These are phyloP conservation scores for Ceratosolen solmsi DNA, from an alignment of 1,140 invertebrate species.

Conservation along the genomic window DNA sequence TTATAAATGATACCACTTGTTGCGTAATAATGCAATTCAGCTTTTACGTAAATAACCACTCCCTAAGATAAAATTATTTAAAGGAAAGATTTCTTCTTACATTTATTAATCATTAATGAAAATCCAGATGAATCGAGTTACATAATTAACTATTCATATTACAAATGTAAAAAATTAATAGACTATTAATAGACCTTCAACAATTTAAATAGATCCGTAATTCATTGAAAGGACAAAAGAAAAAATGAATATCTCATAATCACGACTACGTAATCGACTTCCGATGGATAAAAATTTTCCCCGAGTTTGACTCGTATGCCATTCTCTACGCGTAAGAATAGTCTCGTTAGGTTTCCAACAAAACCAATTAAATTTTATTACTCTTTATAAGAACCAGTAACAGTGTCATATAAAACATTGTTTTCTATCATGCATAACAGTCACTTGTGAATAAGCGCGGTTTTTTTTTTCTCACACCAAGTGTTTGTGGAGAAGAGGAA, in stretches of 20 bases:
- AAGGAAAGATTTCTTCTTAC: not conserved
- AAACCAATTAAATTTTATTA: slow-evolving; percentile 27
- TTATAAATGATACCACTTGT: not conserved
- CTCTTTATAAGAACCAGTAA: slow-evolving; percentile 14
- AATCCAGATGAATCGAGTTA: not conserved
- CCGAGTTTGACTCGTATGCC: not conserved
- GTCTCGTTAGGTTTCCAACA: not conserved
- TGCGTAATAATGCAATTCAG: not conserved
- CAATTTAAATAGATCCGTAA: too few species aligned
- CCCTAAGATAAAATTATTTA: not conserved
- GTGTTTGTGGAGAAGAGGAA: not conserved
- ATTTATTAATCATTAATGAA: not conserved
- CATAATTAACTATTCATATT: too few species aligned
- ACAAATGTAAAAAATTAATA: too few species aligned
- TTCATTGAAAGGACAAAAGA: not conserved
- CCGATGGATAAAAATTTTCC: slow-evolving; percentile 16
- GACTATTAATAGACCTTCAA: too few species aligned
- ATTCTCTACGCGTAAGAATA: not conserved
- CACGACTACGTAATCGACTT: slow-evolving; percentile 10
- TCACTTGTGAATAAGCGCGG: not conserved
- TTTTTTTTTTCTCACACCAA: not conserved
- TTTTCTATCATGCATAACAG: not conserved
- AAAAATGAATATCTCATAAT: slow-evolving; percentile 9
- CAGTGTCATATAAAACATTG: not conserved
- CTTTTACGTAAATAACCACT: not conserved